These are phyloP conservation scores for Stenolophus ochropezus DNA, from an alignment of 2,888 invertebrate species.

Conservation along the genomic window DNA sequence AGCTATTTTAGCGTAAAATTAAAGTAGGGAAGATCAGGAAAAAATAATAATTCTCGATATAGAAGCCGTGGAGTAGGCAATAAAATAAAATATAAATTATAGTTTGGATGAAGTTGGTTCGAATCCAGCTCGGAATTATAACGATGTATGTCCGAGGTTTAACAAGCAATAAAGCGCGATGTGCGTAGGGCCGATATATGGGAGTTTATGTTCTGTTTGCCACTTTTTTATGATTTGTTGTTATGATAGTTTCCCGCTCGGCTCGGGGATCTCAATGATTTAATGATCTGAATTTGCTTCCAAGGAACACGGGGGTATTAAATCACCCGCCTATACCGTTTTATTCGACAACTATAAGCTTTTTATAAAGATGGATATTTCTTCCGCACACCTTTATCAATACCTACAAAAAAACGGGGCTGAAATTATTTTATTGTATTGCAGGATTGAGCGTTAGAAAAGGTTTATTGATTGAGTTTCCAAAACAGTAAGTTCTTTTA, in stretches of 20 bases:
- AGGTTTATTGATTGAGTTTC: too few relatives aligned
- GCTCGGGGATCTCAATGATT: conserved; percentile 30
- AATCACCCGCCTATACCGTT: not conserved
- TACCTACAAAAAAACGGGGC: too few relatives aligned
- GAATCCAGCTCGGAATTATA: conserved; percentile 52
- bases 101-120: conserved; percentile 52
- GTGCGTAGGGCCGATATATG: conserved; percentile 35
- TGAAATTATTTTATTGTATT: too few relatives aligned
- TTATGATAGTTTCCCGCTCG: conserved; percentile 24
- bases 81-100: conserved; percentile 60
- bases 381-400: too few relatives aligned
- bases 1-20: conserved; percentile 59
- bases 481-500: too few relatives aligned
- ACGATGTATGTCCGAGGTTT: conserved; percentile 56
- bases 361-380: not conserved
- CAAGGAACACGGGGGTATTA: not conserved
- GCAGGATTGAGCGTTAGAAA: too few relatives aligned
- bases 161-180: conserved; percentile 54
- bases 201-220: conserved; percentile 46
- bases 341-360: not conserved
- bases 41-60: conserved; percentile 60
- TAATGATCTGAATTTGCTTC: conserved; percentile 39
- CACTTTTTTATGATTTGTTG: conserved; percentile 50
- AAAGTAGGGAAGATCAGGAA: conserved; percentile 52
- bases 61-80: conserved; percentile 44